Evolutionary conservation across 1,140 invertebrate genomes (phyloP).

Genomic region (Copidosoma floridanum): DNA sequence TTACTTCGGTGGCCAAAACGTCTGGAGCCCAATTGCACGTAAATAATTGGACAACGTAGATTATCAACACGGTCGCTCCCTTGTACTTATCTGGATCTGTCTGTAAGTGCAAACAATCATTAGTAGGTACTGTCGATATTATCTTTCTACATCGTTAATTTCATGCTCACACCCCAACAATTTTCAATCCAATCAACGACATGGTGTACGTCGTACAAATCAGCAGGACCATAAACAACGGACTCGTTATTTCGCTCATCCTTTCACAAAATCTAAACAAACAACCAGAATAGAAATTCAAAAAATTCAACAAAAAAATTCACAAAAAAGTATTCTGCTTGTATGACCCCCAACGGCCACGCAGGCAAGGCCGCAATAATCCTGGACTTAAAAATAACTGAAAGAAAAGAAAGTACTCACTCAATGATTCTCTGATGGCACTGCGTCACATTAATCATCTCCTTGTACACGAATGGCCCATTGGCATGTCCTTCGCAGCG

Average conservation of each 20-base stretch:
- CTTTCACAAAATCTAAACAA: background rate
- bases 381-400: too few species aligned
- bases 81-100: background rate
- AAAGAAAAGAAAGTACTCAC: background rate
- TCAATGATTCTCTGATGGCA: background rate
- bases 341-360: too few species aligned
- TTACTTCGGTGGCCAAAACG: background rate
- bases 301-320: background rate
- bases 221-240: background rate
- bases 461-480: background rate
- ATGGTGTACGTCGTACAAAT: slow-evolving; percentile 7
- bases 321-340: background rate
- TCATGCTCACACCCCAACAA: background rate
- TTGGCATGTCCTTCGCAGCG: background rate
- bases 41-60: background rate
- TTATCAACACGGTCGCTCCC: background rate
- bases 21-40: slow-evolving; percentile 10
- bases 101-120: background rate
- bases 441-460: background rate
- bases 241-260: background rate
- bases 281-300: background rate
- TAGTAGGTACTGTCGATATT: background rate
- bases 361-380: too few species aligned
- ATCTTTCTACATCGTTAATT: background rate
- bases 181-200: background rate